phyloP scores from a whole-genome alignment of 1,140 invertebrate genomes.

The Temnothorax longispinosus region DNA sequence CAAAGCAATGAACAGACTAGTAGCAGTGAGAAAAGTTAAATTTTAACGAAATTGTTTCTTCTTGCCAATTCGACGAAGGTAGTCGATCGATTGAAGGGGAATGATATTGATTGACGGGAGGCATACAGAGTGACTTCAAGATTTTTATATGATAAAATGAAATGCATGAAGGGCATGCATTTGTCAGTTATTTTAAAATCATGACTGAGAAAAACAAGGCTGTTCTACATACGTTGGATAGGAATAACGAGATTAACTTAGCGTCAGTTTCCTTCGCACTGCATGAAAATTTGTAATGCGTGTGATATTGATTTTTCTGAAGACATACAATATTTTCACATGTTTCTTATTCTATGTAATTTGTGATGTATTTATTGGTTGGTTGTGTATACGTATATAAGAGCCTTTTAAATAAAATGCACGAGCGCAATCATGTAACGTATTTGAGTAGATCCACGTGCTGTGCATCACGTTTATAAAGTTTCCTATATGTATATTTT shows the following conservation, averaged over 20 bases:
- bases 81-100: background rate
- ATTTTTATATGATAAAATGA: slow-evolving; percentile 28
- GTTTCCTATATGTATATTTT: background rate
- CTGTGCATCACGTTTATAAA: background rate
- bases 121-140: background rate
- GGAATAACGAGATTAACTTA: background rate
- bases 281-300: slow-evolving; percentile 30
- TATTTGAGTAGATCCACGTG: background rate
- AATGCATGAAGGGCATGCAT: background rate
- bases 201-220: slow-evolving; percentile 35
- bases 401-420: slow-evolving; percentile 34
- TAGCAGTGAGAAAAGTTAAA: slow-evolving; percentile 58
- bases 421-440: slow-evolving; percentile 5
- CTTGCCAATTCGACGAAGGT: background rate
- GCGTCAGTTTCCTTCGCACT: background rate
- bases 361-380: slow-evolving; percentile 71
- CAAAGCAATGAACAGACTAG: slow-evolving; percentile 1
- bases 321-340: slow-evolving; percentile 69
- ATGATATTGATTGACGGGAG: background rate
- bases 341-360: slow-evolving; percentile 62
- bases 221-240: slow-evolving; percentile 5
- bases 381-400: slow-evolving; percentile 39
- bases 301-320: slow-evolving; percentile 16
- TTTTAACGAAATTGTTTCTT: background rate
- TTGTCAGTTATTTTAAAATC: slow-evolving; percentile 23